A percentile compares a stretch with the other conserved stretches of the same genome.
Conservation (phyloP, 2,888 invertebrate species). For the Orthonevra nobilis region DNA sequence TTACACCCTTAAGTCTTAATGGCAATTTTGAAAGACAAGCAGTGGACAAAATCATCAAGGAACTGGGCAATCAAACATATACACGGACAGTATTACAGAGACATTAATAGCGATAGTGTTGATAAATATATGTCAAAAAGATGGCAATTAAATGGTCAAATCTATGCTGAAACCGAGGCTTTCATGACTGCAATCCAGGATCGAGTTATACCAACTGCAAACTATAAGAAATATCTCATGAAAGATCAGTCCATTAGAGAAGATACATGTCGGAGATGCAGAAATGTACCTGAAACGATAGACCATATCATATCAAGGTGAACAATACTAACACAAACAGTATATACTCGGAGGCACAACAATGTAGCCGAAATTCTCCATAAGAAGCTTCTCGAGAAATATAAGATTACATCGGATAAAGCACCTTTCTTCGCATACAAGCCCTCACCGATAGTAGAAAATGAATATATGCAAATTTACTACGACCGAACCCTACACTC, state of each 20-base stretch:
- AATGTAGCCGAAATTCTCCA: too few relatives aligned
- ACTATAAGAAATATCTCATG: conserved; percentile 21
- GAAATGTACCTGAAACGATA: conserved; percentile 18
- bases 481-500: conserved; percentile 31
- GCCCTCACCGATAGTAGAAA: conserved; percentile 7
- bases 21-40: too few relatives aligned
- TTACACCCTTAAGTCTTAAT: too few relatives aligned
- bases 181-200: conserved; percentile 38
- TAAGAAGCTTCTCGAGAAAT: too few relatives aligned
- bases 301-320: conserved; percentile 34
- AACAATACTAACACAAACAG: conserved; percentile 5
- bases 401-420: too few relatives aligned
- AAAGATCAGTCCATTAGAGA: conserved; percentile 3
- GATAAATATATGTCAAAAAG: neutral
- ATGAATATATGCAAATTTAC: conserved; percentile 3
- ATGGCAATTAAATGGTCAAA: conserved; percentile 7
- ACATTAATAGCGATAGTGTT: neutral
- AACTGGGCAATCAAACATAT: neutral
- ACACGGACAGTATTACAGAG: neutral
- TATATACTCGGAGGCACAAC: conserved; percentile 23
- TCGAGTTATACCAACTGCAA: conserved; percentile 16
- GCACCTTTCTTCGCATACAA: conserved; percentile 28
- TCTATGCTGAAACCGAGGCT: conserved; percentile 30
- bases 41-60: neutral
- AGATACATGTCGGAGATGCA: conserved; percentile 24